Evolutionary conservation across 2,797 vertebrate genomes (phyloP).

Genomic region (Glossophaga mutica): DNA sequence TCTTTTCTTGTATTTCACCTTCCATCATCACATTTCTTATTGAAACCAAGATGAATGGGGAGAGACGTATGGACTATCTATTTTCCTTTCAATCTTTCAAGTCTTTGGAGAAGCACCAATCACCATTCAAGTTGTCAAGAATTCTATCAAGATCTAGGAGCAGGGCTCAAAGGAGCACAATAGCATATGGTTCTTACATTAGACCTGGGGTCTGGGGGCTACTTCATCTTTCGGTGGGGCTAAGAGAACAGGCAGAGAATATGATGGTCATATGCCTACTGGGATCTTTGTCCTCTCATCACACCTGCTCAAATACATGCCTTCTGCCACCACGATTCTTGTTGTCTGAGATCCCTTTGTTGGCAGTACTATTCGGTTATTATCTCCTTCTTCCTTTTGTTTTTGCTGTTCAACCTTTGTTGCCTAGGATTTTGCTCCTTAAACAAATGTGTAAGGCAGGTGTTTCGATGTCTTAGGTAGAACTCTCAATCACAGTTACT

Average conservation of each 20-base stretch:
- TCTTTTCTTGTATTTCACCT: conserved; percentile 77
- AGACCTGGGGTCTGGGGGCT: conserved; percentile 64
- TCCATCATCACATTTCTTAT: conserved; percentile 63
- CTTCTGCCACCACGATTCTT: conserved; percentile 18
- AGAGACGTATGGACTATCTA: conserved; percentile 48
- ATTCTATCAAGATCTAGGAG: conserved; percentile 70
- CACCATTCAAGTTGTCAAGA: conserved; percentile 75
- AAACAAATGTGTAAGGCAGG: background rate
- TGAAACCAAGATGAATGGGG: conserved; percentile 54
- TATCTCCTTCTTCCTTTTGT: background rate
- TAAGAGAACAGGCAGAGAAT: conserved; percentile 47
- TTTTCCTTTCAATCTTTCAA: conserved; percentile 70
- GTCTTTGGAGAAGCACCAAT: conserved; percentile 75
- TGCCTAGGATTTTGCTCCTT: background rate
- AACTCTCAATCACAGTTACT: background rate
- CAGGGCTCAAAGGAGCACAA: conserved; percentile 48
- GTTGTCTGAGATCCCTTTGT: background rate
- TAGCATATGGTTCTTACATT: conserved; percentile 69
- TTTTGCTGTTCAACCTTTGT: background rate
- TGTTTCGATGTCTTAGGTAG: background rate
- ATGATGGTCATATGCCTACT: conserved; percentile 53
- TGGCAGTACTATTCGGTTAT: background rate
- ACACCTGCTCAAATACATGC: conserved; percentile 44
- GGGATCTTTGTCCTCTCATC: conserved; percentile 55
- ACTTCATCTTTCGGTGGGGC: conserved; percentile 66